These are phyloP conservation scores for Latrodectus elegans DNA, from an alignment of 2,888 invertebrate species.

Conservation along the genomic window DNA sequence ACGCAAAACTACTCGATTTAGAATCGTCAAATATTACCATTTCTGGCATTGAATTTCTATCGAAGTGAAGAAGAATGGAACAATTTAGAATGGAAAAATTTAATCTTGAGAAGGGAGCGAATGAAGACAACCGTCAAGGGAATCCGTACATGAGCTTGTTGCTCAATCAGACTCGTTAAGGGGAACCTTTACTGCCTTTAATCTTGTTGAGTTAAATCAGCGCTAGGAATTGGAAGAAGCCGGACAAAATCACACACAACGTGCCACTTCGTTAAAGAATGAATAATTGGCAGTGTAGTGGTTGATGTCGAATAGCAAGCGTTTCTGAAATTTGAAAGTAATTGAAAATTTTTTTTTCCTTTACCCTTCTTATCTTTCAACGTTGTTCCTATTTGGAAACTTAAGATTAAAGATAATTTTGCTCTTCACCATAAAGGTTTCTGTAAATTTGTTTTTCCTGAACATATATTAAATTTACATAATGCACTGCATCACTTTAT, in stretches of 20 bases:
- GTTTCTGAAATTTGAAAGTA: not conserved
- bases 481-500: too few relatives aligned
- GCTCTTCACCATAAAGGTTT: too few relatives aligned
- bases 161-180: conserved; percentile 54
- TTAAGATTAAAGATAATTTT: not conserved
- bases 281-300: conserved; percentile 32
- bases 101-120: not conserved
- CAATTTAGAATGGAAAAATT: not conserved
- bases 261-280: conserved; percentile 40
- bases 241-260: conserved; percentile 20
- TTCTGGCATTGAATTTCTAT: too few relatives aligned
- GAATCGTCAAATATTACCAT: too few relatives aligned
- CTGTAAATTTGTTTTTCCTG: too few relatives aligned
- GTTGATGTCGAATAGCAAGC: not conserved
- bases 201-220: conserved; percentile 59
- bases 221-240: conserved; percentile 16
- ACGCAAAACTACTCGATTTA: too few relatives aligned
- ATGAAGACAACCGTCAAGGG: not conserved
- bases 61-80: not conserved
- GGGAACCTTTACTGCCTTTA: conserved; percentile 18
- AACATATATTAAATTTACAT: too few relatives aligned
- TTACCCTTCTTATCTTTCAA: not conserved
- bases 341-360: not conserved
- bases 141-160: conserved; percentile 55
- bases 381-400: not conserved